Conservation (phyloP, 2,113 vertebrate species). For the Etheostoma cragini region DNA sequence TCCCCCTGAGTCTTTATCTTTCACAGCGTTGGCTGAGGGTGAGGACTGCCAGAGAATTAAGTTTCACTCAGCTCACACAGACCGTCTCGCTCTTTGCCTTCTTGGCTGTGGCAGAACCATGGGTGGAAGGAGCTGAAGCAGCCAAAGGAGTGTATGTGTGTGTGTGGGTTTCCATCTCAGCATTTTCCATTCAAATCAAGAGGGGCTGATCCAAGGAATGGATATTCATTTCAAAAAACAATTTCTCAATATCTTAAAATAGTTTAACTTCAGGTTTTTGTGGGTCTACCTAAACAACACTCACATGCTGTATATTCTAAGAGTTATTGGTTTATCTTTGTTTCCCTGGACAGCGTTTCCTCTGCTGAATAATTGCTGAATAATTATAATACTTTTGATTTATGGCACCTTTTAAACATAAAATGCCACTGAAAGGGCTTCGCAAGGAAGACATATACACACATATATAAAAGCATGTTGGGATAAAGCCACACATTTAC, state of each 20-base stretch:
- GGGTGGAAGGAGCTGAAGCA: conserved; percentile 33
- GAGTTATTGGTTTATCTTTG: neutral
- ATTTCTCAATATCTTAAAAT: conserved; percentile 17
- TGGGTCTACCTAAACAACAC: neutral
- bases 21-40: conserved; percentile 60
- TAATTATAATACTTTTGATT: no score
- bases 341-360: neutral
- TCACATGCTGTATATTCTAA: neutral
- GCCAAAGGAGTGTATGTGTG: conserved; percentile 3
- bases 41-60: conserved; percentile 58
- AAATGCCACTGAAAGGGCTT: no score
- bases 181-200: conserved; percentile 36
- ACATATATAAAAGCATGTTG: no score
- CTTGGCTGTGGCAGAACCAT: conserved; percentile 21
- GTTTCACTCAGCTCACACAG: conserved; percentile 58
- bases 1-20: conserved; percentile 71
- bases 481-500: neutral
- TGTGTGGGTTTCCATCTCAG: conserved; percentile 34
- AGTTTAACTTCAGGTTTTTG: neutral
- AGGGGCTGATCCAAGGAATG: conserved; percentile 1
- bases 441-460: no score
- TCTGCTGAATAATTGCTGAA: neutral
- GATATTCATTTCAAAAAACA: conserved; percentile 6
- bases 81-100: conserved; percentile 37
- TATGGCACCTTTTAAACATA: no score